Conservation (phyloP, 2,113 vertebrate genomes). For the Aythya baeri region DNA sequence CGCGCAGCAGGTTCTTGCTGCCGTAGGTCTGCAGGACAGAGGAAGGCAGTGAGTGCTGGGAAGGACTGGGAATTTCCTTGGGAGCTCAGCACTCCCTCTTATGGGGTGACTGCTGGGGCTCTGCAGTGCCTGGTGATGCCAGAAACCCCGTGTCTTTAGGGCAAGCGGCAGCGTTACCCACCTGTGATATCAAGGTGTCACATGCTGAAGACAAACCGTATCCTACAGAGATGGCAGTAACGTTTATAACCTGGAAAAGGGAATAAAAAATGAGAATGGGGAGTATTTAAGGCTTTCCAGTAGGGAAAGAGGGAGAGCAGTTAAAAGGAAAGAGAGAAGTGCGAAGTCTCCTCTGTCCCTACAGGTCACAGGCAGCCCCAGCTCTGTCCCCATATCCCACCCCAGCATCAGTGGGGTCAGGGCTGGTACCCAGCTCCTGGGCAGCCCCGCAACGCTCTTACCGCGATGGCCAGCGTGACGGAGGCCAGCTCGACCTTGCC, state of each 20-base stretch:
- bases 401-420: neutral
- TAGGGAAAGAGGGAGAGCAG: neutral
- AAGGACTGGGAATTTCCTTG: neutral
- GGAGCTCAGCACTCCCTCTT: accelerated
- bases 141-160: neutral
- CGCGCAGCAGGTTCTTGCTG: constrained; percentile 84
- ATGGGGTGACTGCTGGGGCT: neutral
- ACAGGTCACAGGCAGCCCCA: neutral
- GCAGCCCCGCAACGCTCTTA: constrained; percentile 40
- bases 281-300: neutral
- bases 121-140: neutral
- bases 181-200: constrained; percentile 82
- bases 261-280: neutral
- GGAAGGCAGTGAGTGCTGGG: neutral
- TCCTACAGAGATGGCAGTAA: constrained; percentile 76
- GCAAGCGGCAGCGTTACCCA: constrained; percentile 2
- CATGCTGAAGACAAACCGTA: constrained; percentile 71
- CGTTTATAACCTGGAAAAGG: constrained; percentile 72
- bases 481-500: constrained; percentile 78
- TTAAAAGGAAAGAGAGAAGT: neutral
- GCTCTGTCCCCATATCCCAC: accelerated
- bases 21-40: constrained; percentile 81
- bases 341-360: neutral
- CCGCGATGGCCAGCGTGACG: constrained; percentile 72
- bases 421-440: accelerated